Evolutionary conservation across 92 coral and sea anemone species (phyloP), one percentile per base, ranked within the genome.

Genomic region (Heliopora coerulea): DNA sequence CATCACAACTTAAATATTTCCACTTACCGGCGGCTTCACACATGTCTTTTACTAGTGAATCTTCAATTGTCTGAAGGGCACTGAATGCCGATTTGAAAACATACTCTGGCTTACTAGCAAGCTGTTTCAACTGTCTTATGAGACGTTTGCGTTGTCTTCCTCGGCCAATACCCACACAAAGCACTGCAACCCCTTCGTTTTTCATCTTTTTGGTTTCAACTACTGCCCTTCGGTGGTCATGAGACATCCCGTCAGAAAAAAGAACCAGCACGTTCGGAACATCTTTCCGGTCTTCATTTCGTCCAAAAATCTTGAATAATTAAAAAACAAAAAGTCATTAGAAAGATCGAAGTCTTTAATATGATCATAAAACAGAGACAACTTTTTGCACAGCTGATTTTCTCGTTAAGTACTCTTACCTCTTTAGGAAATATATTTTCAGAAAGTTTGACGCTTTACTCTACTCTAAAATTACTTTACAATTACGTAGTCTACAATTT

Each of bases 101-200:
- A 5, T 81, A 60, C 41, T 20, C 66, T 4, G 54, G 42, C n/a
- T 62, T 56, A 49, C 80, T 64, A 2, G 85, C 65, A n/a, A 81
- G 35, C 39, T 75, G 69, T 56, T 31, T 20, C 3, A 81, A 68
- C 50, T 74, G 64, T 59, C 11, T 28, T 17, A 49, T 29, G 13
- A 74, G 68, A 11, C 48, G 42, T 3, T 25, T 42, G 8, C 12
- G 3, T 11, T n/a, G 17, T 62, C 12, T 28, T 26, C 42, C 69
- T 19, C 28, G 23, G 24, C 80, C 80, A 23, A 74, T 74, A 5
- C 58, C 80, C 11, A 74, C 59, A n/a, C 80, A 59, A 58, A 59
- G 69, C 11, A 74, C 24, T 9, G 0, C 68, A n/a, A 41, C 69
- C 0, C 80, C 80, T 41, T 59, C 26, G 1, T 20, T 56, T 52